Conservation (phyloP, 2,797 vertebrate species). For the Presbytis comata region DNA sequence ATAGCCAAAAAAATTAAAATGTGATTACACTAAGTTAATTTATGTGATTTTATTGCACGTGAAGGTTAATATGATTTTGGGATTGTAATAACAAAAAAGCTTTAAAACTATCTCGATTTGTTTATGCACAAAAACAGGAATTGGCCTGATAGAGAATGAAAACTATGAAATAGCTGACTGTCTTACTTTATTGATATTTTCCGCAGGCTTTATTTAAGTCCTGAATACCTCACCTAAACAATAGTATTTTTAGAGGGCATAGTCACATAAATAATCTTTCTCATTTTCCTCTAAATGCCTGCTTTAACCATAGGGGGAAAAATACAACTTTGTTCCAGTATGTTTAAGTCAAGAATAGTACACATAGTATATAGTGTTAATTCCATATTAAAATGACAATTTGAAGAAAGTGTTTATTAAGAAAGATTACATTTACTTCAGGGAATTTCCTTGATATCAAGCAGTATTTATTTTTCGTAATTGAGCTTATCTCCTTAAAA, state of each 20-base stretch:
- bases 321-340: neutral
- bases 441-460: neutral
- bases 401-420: neutral
- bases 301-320: neutral
- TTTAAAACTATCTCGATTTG: slow-evolving; percentile 5
- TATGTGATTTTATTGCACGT: neutral
- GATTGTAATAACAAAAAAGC: neutral
- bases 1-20: neutral
- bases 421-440: neutral
- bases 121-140: neutral
- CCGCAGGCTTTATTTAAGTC: neutral
- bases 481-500: neutral
- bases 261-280: neutral
- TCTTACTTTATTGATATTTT: neutral
- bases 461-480: neutral
- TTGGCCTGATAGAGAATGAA: neutral
- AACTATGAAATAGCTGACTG: neutral
- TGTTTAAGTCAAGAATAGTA: neutral
- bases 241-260: neutral
- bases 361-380: neutral
- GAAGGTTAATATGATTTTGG: neutral
- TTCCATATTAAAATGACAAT: neutral
- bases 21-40: neutral
- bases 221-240: neutral
- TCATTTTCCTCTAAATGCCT: neutral